Evolutionary conservation across 2,888 invertebrate genomes (phyloP).

Genomic region (Tethea ocularis): DNA sequence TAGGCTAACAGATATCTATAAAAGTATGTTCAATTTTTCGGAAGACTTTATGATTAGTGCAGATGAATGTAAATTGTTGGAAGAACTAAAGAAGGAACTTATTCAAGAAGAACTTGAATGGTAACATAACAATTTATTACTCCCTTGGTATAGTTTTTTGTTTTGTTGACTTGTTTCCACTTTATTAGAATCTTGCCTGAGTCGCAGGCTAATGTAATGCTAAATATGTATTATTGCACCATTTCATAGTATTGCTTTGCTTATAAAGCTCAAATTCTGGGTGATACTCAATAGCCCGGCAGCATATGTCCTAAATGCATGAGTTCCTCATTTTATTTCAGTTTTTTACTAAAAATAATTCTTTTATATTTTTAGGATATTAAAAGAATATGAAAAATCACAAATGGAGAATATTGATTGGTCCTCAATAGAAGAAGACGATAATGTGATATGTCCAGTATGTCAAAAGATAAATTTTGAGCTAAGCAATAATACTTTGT

Average conservation of each 20-base stretch:
- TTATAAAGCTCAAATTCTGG: too few relatives aligned
- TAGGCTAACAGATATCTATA: slow-evolving; percentile 65
- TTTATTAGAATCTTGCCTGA: too few relatives aligned
- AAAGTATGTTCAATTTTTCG: slow-evolving; percentile 57
- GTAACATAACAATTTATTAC: slow-evolving; percentile 38
- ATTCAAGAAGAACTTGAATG: slow-evolving; percentile 74
- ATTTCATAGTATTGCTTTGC: too few relatives aligned
- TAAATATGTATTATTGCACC: too few relatives aligned
- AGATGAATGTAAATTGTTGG: slow-evolving; percentile 62
- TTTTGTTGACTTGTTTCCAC: too few relatives aligned
- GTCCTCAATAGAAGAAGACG: slow-evolving; percentile 62
- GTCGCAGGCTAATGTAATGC: too few relatives aligned
- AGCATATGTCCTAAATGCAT: too few relatives aligned
- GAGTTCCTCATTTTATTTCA: too few relatives aligned
- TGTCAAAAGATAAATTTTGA: slow-evolving; percentile 73
- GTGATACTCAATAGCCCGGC: too few relatives aligned
- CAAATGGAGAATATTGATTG: slow-evolving; percentile 66
- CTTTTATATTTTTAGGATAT: slow-evolving; percentile 56
- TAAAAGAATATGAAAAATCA: slow-evolving; percentile 71
- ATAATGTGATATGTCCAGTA: slow-evolving; percentile 78
- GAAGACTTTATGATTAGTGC: slow-evolving; percentile 43
- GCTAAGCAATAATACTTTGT: slow-evolving; percentile 35
- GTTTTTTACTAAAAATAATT: not conserved
- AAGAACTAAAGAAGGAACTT: slow-evolving; percentile 68
- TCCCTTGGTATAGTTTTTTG: not conserved